Evolutionary conservation across 2,888 invertebrate genomes (phyloP).

Genomic region (Caenorhabditis sp.): DNA sequence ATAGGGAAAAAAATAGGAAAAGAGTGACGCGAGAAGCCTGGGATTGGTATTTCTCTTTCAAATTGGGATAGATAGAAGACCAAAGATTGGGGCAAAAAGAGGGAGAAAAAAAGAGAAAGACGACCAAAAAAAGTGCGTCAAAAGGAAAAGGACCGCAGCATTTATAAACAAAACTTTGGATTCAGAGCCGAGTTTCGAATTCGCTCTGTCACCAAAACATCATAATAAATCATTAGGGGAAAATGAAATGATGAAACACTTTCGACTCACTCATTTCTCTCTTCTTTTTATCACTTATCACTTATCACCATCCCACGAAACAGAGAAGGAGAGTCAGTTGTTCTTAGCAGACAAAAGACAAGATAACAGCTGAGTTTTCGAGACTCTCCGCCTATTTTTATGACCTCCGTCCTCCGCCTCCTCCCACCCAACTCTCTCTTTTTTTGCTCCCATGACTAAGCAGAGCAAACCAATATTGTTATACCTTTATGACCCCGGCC

Average conservation of each 20-base stretch:
- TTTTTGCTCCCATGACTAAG: slow-evolving; percentile 43
- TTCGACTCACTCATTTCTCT: background rate
- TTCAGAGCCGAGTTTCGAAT: background rate
- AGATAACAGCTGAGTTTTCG: slow-evolving; percentile 32
- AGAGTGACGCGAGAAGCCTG: slow-evolving; percentile 1
- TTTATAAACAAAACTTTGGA: slow-evolving; percentile 16
- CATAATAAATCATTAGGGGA: slow-evolving; percentile 54
- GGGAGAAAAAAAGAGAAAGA: slow-evolving; percentile 1
- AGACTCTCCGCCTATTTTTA: too few relatives aligned
- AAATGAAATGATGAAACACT: slow-evolving; percentile 25
- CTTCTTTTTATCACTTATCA: slow-evolving; percentile 18
- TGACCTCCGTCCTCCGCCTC: too few relatives aligned
- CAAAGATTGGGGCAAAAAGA: slow-evolving; percentile 31
- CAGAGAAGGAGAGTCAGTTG: slow-evolving; percentile 38
- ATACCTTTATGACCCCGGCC: background rate
- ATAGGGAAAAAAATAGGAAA: background rate
- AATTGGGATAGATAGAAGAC: slow-evolving; percentile 19
- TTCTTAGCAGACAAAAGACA: too few relatives aligned
- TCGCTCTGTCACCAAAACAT: slow-evolving; percentile 29
- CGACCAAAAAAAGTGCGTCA: background rate
- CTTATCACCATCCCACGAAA: slow-evolving; percentile 2
- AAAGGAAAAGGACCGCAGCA: background rate
- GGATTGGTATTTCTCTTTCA: background rate
- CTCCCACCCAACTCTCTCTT: too few relatives aligned
- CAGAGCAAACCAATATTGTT: slow-evolving; percentile 1